phyloP scores from a whole-genome alignment of 2,797 vertebrate genomes.

The Cheirogaleus major region DNA sequence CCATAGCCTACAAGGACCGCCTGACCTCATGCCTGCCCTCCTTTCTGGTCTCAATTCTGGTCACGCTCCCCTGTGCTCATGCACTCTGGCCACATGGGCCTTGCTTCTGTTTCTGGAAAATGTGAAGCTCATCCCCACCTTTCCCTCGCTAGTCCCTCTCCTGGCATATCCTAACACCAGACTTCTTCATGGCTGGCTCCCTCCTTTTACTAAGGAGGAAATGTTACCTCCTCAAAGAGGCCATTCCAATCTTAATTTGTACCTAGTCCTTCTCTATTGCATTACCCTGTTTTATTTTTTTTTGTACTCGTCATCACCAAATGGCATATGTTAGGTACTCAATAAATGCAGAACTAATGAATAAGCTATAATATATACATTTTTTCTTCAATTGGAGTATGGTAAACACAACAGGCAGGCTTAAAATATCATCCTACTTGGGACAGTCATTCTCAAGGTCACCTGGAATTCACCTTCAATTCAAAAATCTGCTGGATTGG shows the following conservation, averaged over 20 bases:
- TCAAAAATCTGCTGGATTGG: neutral
- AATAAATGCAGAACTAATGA: neutral
- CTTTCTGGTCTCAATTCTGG: neutral
- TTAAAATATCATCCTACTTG: neutral
- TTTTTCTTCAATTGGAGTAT: neutral
- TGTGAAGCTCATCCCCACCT: neutral
- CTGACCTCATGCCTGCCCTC: neutral
- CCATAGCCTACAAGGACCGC: neutral
- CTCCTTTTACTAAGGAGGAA: neutral
- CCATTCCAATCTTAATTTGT: neutral
- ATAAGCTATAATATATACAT: neutral
- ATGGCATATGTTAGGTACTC: neutral
- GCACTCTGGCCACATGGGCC: neutral
- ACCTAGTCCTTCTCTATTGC: neutral
- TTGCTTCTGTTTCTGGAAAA: neutral
- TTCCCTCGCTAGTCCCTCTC: neutral
- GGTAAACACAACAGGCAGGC: neutral
- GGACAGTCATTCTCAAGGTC: neutral
- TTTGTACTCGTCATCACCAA: neutral
- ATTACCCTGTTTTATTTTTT: neutral
- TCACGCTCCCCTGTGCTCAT: neutral
- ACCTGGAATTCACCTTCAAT: neutral
- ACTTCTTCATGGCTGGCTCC: neutral
- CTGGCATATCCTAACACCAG: neutral
- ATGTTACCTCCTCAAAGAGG: neutral